phyloP scores from a whole-genome alignment of 1,140 invertebrate genomes.

The Drosophila nigrodunni region DNA sequence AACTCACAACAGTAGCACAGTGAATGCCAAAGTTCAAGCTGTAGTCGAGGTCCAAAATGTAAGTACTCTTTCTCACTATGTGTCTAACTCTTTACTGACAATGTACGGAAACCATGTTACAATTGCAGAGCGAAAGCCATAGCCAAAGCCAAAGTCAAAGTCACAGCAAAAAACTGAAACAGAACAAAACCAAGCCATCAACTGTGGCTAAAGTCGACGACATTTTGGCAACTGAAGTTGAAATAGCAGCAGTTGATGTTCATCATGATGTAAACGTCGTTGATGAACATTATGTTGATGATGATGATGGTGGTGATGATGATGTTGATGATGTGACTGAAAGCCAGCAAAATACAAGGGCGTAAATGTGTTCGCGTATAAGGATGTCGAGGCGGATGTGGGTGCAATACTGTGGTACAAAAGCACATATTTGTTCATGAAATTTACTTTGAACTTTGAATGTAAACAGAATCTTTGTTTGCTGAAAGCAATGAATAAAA shows the following conservation, averaged over 20 bases:
- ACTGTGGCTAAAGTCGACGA: conserved; percentile 53
- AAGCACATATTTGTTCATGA: too few species aligned
- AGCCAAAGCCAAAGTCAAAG: neutral
- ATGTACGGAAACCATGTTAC: conserved; percentile 29
- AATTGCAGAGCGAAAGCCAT: conserved; percentile 43
- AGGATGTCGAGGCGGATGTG: neutral
- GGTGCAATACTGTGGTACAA: neutral
- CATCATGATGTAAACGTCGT: neutral
- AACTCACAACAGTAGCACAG: neutral
- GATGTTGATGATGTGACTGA: conserved; percentile 46
- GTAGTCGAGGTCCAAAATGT: conserved; percentile 8
- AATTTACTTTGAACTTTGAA: too few species aligned
- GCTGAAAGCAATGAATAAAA: too few species aligned
- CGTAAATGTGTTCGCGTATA: conserved; percentile 16
- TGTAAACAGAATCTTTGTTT: too few species aligned
- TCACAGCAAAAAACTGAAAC: conserved; percentile 31
- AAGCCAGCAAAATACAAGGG: conserved; percentile 32
- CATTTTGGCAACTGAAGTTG: conserved; percentile 67
- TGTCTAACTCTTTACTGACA: neutral
- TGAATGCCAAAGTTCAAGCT: conserved; percentile 30
- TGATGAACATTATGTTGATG: conserved; percentile 14
- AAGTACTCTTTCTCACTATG: conserved; percentile 8
- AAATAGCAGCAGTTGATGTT: conserved; percentile 17
- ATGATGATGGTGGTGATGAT: conserved; percentile 20
- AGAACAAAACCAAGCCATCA: conserved; percentile 48